Evolutionary conservation across 2,113 vertebrate genomes (phyloP).

Genomic region (Jaculus jaculus): DNA sequence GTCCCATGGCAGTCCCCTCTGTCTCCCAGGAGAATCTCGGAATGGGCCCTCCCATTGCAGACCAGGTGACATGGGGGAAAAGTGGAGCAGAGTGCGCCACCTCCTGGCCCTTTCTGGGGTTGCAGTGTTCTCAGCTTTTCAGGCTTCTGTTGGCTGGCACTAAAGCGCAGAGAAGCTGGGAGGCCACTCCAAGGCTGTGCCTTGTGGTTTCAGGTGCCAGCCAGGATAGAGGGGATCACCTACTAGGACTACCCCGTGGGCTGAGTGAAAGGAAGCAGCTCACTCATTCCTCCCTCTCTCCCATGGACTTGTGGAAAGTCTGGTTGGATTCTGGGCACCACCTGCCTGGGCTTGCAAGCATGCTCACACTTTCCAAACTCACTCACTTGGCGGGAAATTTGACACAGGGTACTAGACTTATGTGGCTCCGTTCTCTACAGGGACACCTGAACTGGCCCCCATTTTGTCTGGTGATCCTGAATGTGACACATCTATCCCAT

Average conservation of each 20-base stretch:
- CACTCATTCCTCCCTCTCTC: background rate
- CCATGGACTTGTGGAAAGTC: background rate
- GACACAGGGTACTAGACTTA: background rate
- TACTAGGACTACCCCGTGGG: background rate
- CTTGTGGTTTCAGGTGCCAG: background rate
- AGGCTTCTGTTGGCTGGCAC: background rate
- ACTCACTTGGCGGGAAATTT: background rate
- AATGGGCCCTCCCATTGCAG: background rate
- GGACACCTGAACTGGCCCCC: constrained; percentile 89
- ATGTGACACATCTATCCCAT: constrained; percentile 91
- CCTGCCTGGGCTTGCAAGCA: background rate
- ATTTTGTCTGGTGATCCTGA: constrained; percentile 91
- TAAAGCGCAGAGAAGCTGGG: background rate
- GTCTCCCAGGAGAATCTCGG: background rate
- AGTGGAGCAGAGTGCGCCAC: background rate
- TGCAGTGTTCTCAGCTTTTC: background rate
- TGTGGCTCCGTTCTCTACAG: constrained; percentile 74
- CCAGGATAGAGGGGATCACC: background rate
- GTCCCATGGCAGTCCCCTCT: background rate
- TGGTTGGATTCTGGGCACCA: background rate
- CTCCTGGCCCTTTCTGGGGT: background rate
- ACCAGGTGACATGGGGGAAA: background rate
- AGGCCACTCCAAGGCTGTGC: background rate
- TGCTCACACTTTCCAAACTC: background rate
- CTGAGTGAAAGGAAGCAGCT: background rate